Base-by-base conservation (phyloP, 2,113 vertebrate species). In the Turnix velox region DNA sequence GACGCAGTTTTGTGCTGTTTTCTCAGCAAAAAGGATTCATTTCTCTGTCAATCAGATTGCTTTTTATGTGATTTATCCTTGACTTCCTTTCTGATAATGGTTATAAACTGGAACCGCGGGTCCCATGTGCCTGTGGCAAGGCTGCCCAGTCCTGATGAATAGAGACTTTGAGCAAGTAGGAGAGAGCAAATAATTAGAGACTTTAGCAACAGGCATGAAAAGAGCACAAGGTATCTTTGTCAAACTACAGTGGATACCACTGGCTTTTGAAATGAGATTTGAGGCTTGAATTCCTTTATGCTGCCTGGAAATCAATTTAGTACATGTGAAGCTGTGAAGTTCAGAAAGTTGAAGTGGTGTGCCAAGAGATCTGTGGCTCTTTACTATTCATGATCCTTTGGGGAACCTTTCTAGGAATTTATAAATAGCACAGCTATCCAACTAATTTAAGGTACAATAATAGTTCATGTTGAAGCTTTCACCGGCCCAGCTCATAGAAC, bases 401-500 rank as follows among this genome's bases (percentile, higher is more conserved):
- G 92, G 93, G 94, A 96, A 92, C 46, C 81, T 93, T 96, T 95
- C 94, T 92, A 96, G 81, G 91, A 92, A 94, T 94, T 89, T 94
- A 45, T 94, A 91, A 92, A 87, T 89, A 95, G 63, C 89, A 77
- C 0, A 0, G 43, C 77, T 82, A 73, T 92, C 89, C 94, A 94
- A 74, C 89, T 91, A 91, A 91, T 91, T 83, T 66, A 91, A 85
- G 71, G 58, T 59, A 91, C 78, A 80, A 69, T 85, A 95, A 87
- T 59, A 87, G 72, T 74, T 83, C 81, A 20, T 59, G 75, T 57
- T 71, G 67, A 89, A 93, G 84, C 74, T 92, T 93, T 93, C 82
- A 84, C 63, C 71, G 89, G 63, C 25, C 51, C 39, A 33, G 46
- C 22, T 19, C 35, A 54, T 37, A 51, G 75, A 89, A 77, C 75